Base-by-base conservation (phyloP, 2,888 invertebrate species). In the Cheilosia vernalis region DNA sequence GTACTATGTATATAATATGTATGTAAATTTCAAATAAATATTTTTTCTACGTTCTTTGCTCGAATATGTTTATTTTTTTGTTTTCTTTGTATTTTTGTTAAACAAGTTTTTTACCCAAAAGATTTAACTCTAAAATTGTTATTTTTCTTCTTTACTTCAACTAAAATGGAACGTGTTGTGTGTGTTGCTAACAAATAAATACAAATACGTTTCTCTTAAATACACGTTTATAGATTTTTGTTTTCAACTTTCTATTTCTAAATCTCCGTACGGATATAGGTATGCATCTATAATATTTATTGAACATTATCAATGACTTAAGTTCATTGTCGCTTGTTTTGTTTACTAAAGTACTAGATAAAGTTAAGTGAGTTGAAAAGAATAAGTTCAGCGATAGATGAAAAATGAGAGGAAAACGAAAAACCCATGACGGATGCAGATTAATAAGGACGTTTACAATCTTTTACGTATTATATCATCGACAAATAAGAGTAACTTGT, bases 1-100 rank as follows among this genome's bases (percentile, higher is more conserved):
- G 81, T 86, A 86, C 86, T 81, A 81, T 77, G 69, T 83, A 80
- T 87, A 63, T 82, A 87, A 86, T 83, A 87, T 85, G 83, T 73
- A 77, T 80, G 79, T 81, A 78, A 85, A 84, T 84, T 84, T 83
- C 78, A 87, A 87, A 83, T 87, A 81, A 87, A 87, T 78, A 81
- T 69, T 87, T 87, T 42, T 53, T 61, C 80, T 80, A 80, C 73
- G 44, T 56, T 82, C 60, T 67, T 56, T 30, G 21, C 15, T 44
- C 17, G 9, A 40, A 37, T 37, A 37, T 10, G 37, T 37, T 37
- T 37, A 13, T 42, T 40, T 70, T 70, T 21, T 53, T 56, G 6
- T 60, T 33, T 47, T 78, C 2, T 30, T 30, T 30, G 30, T 7
- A 9, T 30, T 30, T 27, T 69, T 9, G 17, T 47, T 66, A 37